These are phyloP conservation scores for Ennomos fuscantarius DNA, from an alignment of 2,888 invertebrate genomes.

Conservation along the genomic window DNA sequence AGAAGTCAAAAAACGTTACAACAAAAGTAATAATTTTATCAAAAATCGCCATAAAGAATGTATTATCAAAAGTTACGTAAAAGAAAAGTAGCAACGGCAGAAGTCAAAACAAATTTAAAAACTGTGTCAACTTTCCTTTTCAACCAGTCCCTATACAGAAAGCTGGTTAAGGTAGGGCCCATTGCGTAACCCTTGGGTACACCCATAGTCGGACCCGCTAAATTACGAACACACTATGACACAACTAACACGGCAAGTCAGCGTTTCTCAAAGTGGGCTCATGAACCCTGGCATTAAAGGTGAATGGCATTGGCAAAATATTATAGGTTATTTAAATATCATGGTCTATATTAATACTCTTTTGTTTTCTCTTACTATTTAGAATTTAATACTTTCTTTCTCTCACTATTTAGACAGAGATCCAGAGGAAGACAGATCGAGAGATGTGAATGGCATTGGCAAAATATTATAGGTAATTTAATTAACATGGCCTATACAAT, in stretches of 20 bases:
- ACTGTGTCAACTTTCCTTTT: constrained; percentile 33
- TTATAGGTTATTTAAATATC: too few relatives aligned
- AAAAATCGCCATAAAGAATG: not conserved
- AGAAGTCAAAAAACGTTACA: too few relatives aligned
- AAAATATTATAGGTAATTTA: too few relatives aligned
- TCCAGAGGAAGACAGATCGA: too few relatives aligned
- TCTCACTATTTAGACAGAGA: too few relatives aligned
- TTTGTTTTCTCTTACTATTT: too few relatives aligned
- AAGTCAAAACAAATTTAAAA: constrained; percentile 21
- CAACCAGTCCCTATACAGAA: constrained; percentile 22
- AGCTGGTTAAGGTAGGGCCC: constrained; percentile 27
- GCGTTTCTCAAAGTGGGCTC: constrained; percentile 18
- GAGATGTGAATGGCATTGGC: too few relatives aligned
- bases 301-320: too few relatives aligned
- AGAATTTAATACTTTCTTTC: too few relatives aligned
- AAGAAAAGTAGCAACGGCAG: constrained; percentile 6
- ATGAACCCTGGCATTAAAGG: not conserved
- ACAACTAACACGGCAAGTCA: constrained; percentile 23
- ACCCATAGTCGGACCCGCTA: constrained; percentile 11
- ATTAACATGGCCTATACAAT: too few relatives aligned
- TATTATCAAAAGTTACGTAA: constrained; percentile 17
- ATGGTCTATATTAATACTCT: too few relatives aligned
- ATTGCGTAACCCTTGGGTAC: constrained; percentile 23
- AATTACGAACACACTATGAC: constrained; percentile 14
- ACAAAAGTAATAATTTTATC: too few relatives aligned